phyloP scores from a whole-genome alignment of 2,888 invertebrate genomes.

The Colletes collaris region DNA sequence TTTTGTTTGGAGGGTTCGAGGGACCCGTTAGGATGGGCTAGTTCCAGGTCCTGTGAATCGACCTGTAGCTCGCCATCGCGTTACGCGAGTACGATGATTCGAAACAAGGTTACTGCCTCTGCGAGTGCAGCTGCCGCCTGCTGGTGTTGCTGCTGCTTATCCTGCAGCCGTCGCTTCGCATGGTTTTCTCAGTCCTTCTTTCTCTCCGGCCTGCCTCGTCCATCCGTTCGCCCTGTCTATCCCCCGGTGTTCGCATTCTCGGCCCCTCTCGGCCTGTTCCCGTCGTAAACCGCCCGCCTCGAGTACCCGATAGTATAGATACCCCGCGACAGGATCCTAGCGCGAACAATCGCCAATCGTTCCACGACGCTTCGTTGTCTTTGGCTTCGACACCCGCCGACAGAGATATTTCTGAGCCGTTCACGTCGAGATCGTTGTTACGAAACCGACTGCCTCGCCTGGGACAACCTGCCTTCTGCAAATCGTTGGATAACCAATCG shows the following conservation, averaged over 20 bases:
- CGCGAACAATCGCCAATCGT: too few species aligned
- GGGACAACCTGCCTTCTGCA: too few species aligned
- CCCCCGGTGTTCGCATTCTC: slow-evolving; percentile 10
- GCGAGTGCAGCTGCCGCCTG: slow-evolving; percentile 70
- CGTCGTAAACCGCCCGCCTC: not conserved
- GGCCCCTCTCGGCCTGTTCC: slow-evolving; percentile 10
- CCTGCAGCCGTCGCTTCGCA: slow-evolving; percentile 46
- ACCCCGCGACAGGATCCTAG: not conserved
- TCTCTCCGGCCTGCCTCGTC: slow-evolving; percentile 18
- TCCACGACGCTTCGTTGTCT: too few species aligned
- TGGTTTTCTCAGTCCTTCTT: slow-evolving; percentile 26
- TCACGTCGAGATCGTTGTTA: too few species aligned
- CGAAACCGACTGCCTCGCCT: too few species aligned
- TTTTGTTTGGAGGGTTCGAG: too few species aligned
- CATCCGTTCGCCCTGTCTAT: slow-evolving; percentile 1
- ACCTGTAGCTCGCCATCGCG: slow-evolving; percentile 65
- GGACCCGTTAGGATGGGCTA: too few species aligned
- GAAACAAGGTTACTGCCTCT: slow-evolving; percentile 78
- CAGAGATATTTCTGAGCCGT: too few species aligned
- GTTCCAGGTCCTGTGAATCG: slow-evolving; percentile 18
- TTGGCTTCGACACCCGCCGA: too few species aligned
- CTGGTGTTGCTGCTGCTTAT: slow-evolving; percentile 39
- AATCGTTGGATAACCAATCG: too few species aligned
- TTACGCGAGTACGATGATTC: slow-evolving; percentile 76
- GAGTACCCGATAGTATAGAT: not conserved